A percentile compares a stretch with the other conserved stretches of the same genome.
Conservation (phyloP, 53 echinoderm and acorn worm species). For the Zoroaster sp. region DNA sequence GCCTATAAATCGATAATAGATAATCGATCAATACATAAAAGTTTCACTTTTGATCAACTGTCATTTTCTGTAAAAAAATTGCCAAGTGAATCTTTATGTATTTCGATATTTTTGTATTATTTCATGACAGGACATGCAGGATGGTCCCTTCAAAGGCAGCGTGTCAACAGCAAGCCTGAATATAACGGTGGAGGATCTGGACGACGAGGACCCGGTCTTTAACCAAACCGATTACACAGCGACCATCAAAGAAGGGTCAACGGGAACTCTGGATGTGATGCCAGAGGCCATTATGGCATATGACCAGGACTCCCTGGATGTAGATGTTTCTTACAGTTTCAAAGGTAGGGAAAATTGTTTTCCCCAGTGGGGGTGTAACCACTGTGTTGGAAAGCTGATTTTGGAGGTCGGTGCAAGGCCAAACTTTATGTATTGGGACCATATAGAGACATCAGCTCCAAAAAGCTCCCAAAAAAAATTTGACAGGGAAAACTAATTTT, state of each 20-base stretch:
- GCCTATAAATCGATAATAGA: too few species aligned
- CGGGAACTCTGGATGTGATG: neutral
- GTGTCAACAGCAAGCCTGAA: neutral
- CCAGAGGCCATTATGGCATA: neutral
- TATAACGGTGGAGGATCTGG: conserved; percentile 9
- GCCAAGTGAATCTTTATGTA: neutral
- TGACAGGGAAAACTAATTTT: too few species aligned
- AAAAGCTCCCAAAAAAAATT: too few species aligned
- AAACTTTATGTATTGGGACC: too few species aligned
- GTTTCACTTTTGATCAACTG: neutral
- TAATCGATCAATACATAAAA: too few species aligned
- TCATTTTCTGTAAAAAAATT: neutral
- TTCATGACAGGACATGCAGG: neutral
- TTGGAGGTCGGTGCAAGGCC: too few species aligned
- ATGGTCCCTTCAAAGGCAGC: neutral
- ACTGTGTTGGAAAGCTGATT: too few species aligned
- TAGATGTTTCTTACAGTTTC: neutral
- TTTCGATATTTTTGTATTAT: too few species aligned
- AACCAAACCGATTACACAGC: neutral
- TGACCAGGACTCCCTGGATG: neutral
- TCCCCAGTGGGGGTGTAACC: too few species aligned
- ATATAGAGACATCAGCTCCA: too few species aligned
- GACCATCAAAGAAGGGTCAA: neutral
- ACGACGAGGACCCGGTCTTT: conserved; percentile 22
- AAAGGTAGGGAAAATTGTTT: too few species aligned